Base-by-base conservation (phyloP, 2,113 vertebrate species). In the Propithecus coquereli region DNA sequence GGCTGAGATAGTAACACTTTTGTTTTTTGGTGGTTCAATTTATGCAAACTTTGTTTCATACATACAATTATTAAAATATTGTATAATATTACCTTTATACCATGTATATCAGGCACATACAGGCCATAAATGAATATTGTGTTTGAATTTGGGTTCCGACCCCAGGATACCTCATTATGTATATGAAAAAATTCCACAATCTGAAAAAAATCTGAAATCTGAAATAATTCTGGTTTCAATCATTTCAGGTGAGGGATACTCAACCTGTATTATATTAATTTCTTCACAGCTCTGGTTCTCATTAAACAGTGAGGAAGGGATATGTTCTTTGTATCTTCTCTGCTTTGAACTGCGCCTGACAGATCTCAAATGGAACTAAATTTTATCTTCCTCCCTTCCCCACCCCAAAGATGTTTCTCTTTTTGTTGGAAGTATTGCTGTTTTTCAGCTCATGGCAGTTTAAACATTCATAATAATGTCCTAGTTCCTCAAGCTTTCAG, bases 381-480 rank as follows among this genome's bases (percentile, higher is more conserved):
- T 17, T 18, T 40, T 6, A 2, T 79, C 14, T 61, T 70, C n/a
- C 14, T 59, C 25, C 22, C 61, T 30, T 12, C 22, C 25, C 1
- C 5, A 12, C 6, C 6, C 5, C 32, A 81, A n/a, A 71, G 4
- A 3, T 22, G 1, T 7, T 37, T 52, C 5, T 40, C 20, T n/a
- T 32, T 47, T 63, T 52, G 3, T 71, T 25, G 40, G 18, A 20
- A 5, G 70, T 27, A 23, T 65, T 23, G 27, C 27, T 11, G 47
- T 32, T 45, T 27, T 47, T 18, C 45, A 50, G 18, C 18, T 91
- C 4, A 10, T 8, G 16, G 57, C 6, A 84, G 34, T 32, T 87
- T 84, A 37, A 80, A 65, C 11, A 47, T 25, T 82, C 61, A 8
- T 17, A 83, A 25, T 13, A 45, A 76, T 5, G 18, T 14, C 30